phyloP scores from a whole-genome alignment of 2,113 vertebrate species.

The Leucopsar rothschildi region DNA sequence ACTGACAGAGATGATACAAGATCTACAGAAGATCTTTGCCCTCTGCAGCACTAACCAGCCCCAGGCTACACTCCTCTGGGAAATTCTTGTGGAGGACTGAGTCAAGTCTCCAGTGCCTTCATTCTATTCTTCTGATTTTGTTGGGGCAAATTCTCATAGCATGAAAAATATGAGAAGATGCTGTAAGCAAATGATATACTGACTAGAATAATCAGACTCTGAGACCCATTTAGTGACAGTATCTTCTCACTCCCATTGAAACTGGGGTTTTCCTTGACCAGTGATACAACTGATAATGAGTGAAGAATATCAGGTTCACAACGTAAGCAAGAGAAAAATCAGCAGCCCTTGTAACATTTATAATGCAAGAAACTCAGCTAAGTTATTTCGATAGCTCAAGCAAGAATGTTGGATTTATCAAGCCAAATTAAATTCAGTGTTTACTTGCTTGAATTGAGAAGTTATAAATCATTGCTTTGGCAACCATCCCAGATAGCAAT shows the following conservation, averaged over 20 bases:
- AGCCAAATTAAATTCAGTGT: neutral
- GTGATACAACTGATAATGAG: neutral
- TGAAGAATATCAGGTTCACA: neutral
- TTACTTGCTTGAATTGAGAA: slow-evolving; percentile 35
- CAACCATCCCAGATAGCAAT: slow-evolving; percentile 5
- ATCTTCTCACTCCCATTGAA: neutral
- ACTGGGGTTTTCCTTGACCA: neutral
- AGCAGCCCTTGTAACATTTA: neutral
- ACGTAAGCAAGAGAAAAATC: neutral
- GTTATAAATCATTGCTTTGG: slow-evolving; percentile 29
- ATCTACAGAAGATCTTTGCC: neutral
- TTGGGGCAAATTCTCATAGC: neutral
- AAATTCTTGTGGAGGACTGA: neutral
- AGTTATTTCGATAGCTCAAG: neutral
- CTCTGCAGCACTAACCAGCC: neutral
- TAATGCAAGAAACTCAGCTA: neutral
- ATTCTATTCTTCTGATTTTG: neutral
- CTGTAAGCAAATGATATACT: neutral
- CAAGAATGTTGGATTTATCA: neutral
- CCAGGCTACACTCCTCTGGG: neutral
- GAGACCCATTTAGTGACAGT: neutral
- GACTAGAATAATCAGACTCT: neutral
- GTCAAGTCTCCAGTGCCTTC: neutral
- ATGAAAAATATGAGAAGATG: neutral
- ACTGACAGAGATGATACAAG: neutral